phyloP scores from a whole-genome alignment of 2,888 invertebrate genomes.

The Chymomyza fuscimana region DNA sequence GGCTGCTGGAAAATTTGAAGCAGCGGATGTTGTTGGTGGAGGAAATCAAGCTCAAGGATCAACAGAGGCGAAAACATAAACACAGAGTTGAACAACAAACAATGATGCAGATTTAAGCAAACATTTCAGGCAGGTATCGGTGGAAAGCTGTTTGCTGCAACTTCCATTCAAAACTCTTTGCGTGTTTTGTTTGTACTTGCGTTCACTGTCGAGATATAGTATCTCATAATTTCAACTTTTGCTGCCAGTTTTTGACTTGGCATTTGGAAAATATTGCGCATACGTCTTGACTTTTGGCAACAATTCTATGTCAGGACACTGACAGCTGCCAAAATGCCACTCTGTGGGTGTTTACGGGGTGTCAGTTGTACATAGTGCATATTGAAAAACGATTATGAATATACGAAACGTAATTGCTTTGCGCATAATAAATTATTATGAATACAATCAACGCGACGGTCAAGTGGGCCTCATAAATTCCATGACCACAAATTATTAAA shows the following conservation, averaged over 20 bases:
- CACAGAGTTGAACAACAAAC: constrained; percentile 23
- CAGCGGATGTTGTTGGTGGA: background rate
- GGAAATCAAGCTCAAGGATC: constrained; percentile 36
- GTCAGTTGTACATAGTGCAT: background rate
- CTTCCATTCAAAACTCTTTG: too few species aligned
- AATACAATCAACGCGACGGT: constrained; percentile 11
- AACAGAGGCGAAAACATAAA: constrained; percentile 42
- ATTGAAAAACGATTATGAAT: constrained; percentile 38
- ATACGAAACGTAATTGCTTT: constrained; percentile 35
- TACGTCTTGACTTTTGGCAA: background rate
- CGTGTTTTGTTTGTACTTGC: background rate
- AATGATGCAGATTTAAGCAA: constrained; percentile 33
- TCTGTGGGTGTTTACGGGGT: constrained; percentile 4
- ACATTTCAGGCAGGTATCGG: constrained; percentile 5
- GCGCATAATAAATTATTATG: constrained; percentile 18
- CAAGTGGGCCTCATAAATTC: constrained; percentile 5
- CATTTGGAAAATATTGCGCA: constrained; percentile 14
- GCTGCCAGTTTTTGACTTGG: background rate
- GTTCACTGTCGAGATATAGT: constrained; percentile 1
- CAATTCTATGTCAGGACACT: background rate
- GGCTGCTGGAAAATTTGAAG: constrained; percentile 41
- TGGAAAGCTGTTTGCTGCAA: background rate
- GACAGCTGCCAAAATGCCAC: constrained; percentile 4
- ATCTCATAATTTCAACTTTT: background rate
- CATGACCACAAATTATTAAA: background rate